Base-by-base conservation (phyloP, 2,888 invertebrate species). In the Drosophila neutralis region DNA sequence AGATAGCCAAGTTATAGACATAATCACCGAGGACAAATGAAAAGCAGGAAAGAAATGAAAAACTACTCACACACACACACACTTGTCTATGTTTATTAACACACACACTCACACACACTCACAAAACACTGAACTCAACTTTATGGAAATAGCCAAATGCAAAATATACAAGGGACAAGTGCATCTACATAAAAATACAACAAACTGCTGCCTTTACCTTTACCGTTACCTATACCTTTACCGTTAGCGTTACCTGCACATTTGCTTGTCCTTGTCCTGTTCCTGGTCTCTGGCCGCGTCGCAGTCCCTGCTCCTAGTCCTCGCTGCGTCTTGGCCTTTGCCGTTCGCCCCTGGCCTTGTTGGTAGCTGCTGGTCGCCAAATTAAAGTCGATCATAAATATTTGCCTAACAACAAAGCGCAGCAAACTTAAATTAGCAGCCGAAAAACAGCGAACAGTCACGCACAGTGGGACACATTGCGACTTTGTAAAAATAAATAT, bases 351-450 rank as follows among this genome's bases (percentile, higher is more conserved):
- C 61, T 64, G 61, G 71, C 40, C 51, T 71, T 70, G 35, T 31
- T 38, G 24, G 35, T 21, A 21, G 59, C 61, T 74, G 61, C 62
- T 56, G 76, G 65, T 82, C 63, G 66, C 85, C 81, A 74, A 82
- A 86, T 86, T 81, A 82, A 87, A 84, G 78, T 82, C 78, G 84
- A 87, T 83, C 82, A 87, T 87, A 87, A 82, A 82, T 82, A 82
- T 82, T 87, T 82, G 75, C 59, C 82, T 83, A 75, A 83, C 62
- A 80, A 69, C 75, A 78, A 71, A 70, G 85, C 64, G 76, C 66
- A 80, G 70, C 77, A 79, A 82, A 82, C 84, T 87, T 82, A 82
- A 87, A 82, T 83, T 81, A 87, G 84, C 68, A 52, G 42, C 42
- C 48, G 3, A 40, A 31, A 72, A 61, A 31, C 35, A 58, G 61